Evolutionary conservation across 2,888 invertebrate species (phyloP).

Genomic region (Drymonia ruficornis): DNA sequence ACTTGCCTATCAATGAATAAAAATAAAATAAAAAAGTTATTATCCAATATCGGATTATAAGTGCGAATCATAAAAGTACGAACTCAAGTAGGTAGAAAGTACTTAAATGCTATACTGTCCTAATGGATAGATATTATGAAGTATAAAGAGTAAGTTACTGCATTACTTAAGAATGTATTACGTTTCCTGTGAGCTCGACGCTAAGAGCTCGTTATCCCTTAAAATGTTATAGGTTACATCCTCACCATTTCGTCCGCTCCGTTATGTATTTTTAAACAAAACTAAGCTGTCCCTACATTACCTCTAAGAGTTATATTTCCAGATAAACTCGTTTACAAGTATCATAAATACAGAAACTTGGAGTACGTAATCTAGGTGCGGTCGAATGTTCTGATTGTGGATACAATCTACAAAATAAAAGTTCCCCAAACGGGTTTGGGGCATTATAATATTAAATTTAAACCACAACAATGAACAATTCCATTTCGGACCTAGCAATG

Average conservation of each 20-base stretch:
- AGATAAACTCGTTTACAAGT: constrained; percentile 28
- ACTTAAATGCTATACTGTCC: neutral
- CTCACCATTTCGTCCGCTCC: neutral
- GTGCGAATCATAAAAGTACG: neutral
- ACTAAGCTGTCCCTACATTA: constrained; percentile 17
- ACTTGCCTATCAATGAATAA: too few relatives aligned
- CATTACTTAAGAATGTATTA: neutral
- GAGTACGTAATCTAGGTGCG: constrained; percentile 25
- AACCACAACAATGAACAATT: constrained; percentile 57
- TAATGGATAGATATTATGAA: neutral
- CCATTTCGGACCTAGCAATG: constrained; percentile 53
- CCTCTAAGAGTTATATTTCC: neutral
- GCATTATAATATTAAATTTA: constrained; percentile 45
- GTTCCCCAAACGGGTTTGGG: constrained; percentile 26
- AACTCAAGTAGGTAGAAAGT: too few relatives aligned
- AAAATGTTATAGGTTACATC: constrained; percentile 2
- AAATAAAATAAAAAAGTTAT: too few relatives aligned
- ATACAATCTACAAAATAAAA: constrained; percentile 24
- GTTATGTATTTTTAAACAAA: constrained; percentile 14
- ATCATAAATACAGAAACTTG: constrained; percentile 32
- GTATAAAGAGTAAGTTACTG: neutral
- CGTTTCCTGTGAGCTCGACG: neutral
- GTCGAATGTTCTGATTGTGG: constrained; percentile 23
- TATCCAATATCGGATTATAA: neutral
- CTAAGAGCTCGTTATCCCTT: constrained; percentile 3